Conservation (phyloP, 1,140 invertebrate species). For the Lucilia sericata region DNA sequence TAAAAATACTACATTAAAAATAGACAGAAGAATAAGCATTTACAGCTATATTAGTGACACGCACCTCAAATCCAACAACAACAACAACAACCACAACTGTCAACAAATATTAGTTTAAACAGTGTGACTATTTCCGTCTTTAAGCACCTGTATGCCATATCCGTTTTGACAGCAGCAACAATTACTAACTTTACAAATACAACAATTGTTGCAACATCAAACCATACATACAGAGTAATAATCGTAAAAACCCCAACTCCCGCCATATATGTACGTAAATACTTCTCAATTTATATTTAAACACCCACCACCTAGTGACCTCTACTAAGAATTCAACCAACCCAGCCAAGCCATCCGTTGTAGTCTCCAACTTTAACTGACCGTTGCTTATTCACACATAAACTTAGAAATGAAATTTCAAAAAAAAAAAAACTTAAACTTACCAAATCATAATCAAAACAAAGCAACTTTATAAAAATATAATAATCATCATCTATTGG, state of each 20-base stretch:
- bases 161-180: constrained; percentile 35
- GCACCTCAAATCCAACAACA: neutral
- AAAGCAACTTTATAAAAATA: too few relatives aligned
- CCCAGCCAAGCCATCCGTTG: too few relatives aligned
- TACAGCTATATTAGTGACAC: neutral
- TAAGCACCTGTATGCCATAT: constrained; percentile 36
- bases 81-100: neutral
- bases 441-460: too few relatives aligned
- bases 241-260: neutral
- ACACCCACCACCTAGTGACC: constrained; percentile 48
- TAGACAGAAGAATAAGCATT: constrained; percentile 20
- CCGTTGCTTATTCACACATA: neutral
- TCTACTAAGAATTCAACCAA: constrained; percentile 42
- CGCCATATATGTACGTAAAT: neutral
- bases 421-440: too few relatives aligned
- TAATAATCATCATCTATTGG: neutral
- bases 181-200: constrained; percentile 31
- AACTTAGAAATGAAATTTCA: too few relatives aligned
- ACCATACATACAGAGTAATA: neutral
- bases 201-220: neutral
- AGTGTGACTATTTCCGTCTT: constrained; percentile 33
- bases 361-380: neutral
- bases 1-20: constrained; percentile 7
- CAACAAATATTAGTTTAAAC: neutral
- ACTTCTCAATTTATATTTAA: neutral